Percentiles rank a stretch among this genome's conserved stretches.
Conservation (phyloP, 2,797 vertebrate genomes). For the Galaxias olidus region DNA sequence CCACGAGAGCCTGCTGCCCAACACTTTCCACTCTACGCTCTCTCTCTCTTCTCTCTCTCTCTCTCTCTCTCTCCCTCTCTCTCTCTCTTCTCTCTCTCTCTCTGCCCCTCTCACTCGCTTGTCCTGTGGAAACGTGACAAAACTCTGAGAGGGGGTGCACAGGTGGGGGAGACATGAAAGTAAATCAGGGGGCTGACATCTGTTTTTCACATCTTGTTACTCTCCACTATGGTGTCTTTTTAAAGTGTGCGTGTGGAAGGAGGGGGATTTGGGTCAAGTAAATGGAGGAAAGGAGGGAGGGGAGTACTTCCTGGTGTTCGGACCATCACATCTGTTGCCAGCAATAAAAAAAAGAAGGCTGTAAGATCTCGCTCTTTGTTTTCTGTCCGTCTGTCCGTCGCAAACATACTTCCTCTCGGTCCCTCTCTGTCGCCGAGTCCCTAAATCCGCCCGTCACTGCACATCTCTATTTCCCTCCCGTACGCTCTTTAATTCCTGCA, state of each 20-base stretch:
- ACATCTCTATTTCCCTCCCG: slow-evolving; percentile 14
- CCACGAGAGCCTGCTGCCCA: slow-evolving; percentile 34
- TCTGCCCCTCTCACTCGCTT: slow-evolving; percentile 13
- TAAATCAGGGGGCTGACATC: slow-evolving; percentile 35
- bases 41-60: slow-evolving; percentile 6
- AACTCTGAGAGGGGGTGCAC: slow-evolving; percentile 25
- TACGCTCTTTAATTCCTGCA: background rate
- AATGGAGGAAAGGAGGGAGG: background rate
- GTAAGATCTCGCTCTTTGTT: background rate
- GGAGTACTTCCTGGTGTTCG: slow-evolving; percentile 29
- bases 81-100: slow-evolving; percentile 1
- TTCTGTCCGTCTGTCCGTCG: background rate
- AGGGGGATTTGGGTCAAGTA: slow-evolving; percentile 20
- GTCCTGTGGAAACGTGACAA: background rate
- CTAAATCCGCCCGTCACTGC: slow-evolving; percentile 22
- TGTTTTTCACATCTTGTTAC: slow-evolving; percentile 35
- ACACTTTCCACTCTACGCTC: background rate
- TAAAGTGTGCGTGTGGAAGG: background rate
- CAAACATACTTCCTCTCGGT: slow-evolving; percentile 6
- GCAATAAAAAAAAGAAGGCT: slow-evolving; percentile 11
- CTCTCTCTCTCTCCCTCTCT: slow-evolving; percentile 22
- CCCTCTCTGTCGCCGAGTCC: slow-evolving; percentile 1
- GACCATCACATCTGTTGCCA: slow-evolving; percentile 40
- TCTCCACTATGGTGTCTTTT: slow-evolving; percentile 25
- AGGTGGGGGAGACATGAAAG: slow-evolving; percentile 27